Evolutionary conservation across 2,797 vertebrate species (phyloP).

Genomic region (Crenuchus spilurus): DNA sequence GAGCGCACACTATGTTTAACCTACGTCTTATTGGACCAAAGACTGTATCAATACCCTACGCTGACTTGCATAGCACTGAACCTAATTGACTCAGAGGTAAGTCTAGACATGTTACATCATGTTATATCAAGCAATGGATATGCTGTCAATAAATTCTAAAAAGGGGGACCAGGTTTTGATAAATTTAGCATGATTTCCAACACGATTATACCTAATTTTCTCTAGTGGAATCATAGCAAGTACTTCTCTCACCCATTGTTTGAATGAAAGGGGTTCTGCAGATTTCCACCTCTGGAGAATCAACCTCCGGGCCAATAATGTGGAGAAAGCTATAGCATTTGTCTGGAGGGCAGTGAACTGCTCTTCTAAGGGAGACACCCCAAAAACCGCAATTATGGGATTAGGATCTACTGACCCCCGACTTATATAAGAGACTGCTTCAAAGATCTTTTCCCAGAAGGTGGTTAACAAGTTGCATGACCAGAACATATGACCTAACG

Average conservation of each 20-base stretch:
- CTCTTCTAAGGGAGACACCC: not conserved
- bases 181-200: too few species aligned
- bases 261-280: not conserved
- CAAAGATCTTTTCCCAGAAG: conserved; percentile 3
- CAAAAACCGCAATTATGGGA: conserved; percentile 20
- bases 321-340: too few species aligned
- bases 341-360: not conserved
- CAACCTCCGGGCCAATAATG: too few species aligned
- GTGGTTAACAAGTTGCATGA: not conserved
- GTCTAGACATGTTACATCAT: not conserved
- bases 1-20: too few species aligned
- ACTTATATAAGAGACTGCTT: conserved; percentile 9
- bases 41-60: too few species aligned
- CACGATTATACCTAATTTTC: too few species aligned
- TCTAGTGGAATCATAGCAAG: not conserved
- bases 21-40: too few species aligned
- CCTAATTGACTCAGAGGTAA: not conserved
- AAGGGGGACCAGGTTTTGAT: too few species aligned
- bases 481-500: conserved; percentile 26
- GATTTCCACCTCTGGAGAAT: too few species aligned
- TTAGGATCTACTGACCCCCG: not conserved
- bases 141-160: conserved; percentile 17
- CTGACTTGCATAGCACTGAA: not conserved
- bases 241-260: conserved; percentile 15
- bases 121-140: conserved; percentile 2